phyloP scores from a whole-genome alignment of 1,140 invertebrate genomes.

The Zaprionus davidi region DNA sequence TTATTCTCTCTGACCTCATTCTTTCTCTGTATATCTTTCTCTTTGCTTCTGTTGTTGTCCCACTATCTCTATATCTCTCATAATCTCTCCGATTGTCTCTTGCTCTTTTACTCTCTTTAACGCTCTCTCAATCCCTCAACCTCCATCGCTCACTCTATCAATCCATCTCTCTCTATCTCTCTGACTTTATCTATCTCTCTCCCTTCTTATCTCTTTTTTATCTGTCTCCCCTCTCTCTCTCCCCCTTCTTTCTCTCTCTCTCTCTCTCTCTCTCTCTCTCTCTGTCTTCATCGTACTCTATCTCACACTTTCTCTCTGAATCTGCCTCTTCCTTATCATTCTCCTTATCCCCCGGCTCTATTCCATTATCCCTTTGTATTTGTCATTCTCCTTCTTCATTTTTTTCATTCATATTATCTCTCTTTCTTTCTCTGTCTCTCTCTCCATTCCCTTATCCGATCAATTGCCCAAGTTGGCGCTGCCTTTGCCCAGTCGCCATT shows the following conservation, averaged over 20 bases:
- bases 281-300: no score
- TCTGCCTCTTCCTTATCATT: no score
- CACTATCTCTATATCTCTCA: not conserved
- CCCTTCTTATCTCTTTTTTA: no score
- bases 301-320: no score
- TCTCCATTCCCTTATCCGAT: not conserved
- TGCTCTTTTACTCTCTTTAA: not conserved
- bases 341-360: no score
- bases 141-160: not conserved
- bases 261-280: no score
- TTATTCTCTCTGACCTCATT: not conserved
- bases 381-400: not conserved
- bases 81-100: not conserved
- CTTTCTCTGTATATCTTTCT: not conserved
- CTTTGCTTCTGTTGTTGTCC: not conserved
- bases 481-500: conserved; percentile 4
- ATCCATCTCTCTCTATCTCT: not conserved
- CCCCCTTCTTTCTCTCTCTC: no score
- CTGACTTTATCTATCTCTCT: no score
- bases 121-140: no score
- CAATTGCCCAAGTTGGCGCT: not conserved
- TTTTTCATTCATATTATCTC: not conserved
- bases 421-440: not conserved
- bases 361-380: no score
- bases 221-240: no score